Percentiles rank a stretch among this genome's conserved stretches.
phyloP scores from a whole-genome alignment of 2,113 vertebrate genomes.

The Xenopus laevis region DNA sequence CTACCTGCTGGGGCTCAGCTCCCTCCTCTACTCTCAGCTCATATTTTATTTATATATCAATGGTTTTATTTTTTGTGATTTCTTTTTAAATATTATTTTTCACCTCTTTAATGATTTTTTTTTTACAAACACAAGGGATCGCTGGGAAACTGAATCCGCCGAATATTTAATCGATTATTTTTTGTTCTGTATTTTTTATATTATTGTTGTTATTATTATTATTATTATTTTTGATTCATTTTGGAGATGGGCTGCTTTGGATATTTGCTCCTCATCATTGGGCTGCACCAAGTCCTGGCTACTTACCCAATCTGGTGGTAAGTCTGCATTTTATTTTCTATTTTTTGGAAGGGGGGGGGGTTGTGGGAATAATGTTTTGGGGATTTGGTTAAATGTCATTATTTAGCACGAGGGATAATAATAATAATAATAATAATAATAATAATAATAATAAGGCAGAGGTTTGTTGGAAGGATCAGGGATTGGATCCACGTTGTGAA shows the following conservation, averaged over 20 bases:
- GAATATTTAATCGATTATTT: constrained; percentile 47
- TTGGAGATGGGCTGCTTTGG: constrained; percentile 78
- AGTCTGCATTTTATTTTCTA: constrained; percentile 55
- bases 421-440: too few species aligned
- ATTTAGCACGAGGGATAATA: too few species aligned
- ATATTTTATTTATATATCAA: neutral
- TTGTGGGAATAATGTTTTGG: too few species aligned
- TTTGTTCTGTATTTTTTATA: constrained; percentile 31
- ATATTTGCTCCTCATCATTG: constrained; percentile 81
- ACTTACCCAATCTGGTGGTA: constrained; percentile 93
- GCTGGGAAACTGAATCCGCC: neutral
- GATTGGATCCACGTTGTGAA: too few species aligned
- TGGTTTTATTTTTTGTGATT: too few species aligned
- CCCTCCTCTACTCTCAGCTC: too few species aligned
- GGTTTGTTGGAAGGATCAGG: too few species aligned
- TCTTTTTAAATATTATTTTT: neutral
- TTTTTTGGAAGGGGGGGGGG: too few species aligned
- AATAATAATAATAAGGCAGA: too few species aligned
- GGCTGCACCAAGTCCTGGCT: constrained; percentile 76
- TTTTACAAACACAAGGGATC: neutral
- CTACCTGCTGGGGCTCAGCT: constrained; percentile 8
- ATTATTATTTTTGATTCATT: constrained; percentile 36
- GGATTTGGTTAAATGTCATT: too few species aligned
- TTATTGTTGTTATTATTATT: constrained; percentile 47
- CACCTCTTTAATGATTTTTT: neutral